Evolutionary conservation across 2,797 vertebrate species (phyloP), one percentile per base, ranked within the genome.

Genomic region (Myotis pilosus): DNA sequence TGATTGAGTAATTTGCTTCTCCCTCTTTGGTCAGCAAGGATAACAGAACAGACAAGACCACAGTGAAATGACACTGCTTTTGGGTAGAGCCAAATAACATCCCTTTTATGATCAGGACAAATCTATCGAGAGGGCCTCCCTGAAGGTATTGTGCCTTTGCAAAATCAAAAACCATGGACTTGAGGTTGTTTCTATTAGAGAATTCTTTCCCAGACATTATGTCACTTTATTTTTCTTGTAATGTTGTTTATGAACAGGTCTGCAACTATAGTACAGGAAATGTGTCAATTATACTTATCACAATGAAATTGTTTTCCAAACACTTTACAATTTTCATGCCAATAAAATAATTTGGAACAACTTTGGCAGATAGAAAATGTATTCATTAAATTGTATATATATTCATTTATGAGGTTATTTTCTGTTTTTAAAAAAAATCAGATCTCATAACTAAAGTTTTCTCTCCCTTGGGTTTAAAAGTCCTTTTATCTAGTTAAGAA

Each of bases 191-290:
- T 91, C 66, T 95, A 75, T 78, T 72, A 95, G 85, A 66, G 51
- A 95, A 95, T 95, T 91, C 81, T 71, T 93, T 95, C 64, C 85
- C 88, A 97, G 93, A 97, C 90, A 97, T 96, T 92, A 95, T 81
- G 78, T 95, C 91, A 97, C 72, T 90, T 90, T 95, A 83, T 96
- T 96, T 94, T 93, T 89, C 74, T 96, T 95, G 88, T 62, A 94
- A 72, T 25, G 49, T 66, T 91, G 72, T 90, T 95, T 95, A 55
- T 55, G 82, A 97, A 84, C 30, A 93, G 85, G 79, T 93, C 96
- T 95, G 55, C 53, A 86, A 84, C 78, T 83, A 62, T 44, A 60
- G 49, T n/a, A 74, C 74, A 96, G 85, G 76, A 96, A 95, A 94
- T 81, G 41, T 95, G 87, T 86, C 92, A 47, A 95, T 95, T 94